Evolutionary conservation across 2,113 vertebrate genomes (phyloP).

Genomic region (Eurystomus gularis): DNA sequence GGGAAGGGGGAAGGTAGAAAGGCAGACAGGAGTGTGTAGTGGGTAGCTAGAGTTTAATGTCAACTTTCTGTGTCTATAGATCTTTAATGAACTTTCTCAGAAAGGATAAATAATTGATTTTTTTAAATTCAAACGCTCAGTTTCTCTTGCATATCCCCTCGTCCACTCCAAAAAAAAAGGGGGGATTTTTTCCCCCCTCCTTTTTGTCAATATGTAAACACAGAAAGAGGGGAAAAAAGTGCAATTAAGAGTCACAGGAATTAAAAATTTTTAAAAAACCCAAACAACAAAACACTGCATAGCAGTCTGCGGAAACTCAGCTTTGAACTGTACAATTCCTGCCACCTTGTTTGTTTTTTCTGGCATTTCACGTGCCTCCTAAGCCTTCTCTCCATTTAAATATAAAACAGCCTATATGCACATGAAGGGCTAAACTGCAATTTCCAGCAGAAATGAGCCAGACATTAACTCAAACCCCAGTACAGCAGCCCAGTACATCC

Average conservation of each 20-base stretch:
- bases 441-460: slow-evolving; percentile 6
- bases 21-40: background rate
- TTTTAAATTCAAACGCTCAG: background rate
- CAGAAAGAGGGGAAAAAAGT: background rate
- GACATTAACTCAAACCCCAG: background rate
- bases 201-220: background rate
- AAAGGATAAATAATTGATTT: background rate
- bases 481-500: background rate
- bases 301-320: background rate
- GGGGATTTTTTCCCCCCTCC: background rate
- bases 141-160: background rate
- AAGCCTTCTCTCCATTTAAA: background rate
- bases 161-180: background rate
- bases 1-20: background rate
- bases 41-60: background rate
- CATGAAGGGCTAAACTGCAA: background rate
- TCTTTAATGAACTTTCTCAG: background rate
- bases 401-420: background rate
- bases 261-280: background rate
- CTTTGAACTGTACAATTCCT: background rate
- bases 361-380: background rate
- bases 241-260: background rate
- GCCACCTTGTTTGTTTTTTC: background rate
- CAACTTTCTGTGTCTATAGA: background rate
- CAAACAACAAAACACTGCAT: fast-evolving